These are phyloP conservation scores for Caenorhabditis japonica DNA, from an alignment of 2,888 invertebrate genomes.

Conservation along the genomic window DNA sequence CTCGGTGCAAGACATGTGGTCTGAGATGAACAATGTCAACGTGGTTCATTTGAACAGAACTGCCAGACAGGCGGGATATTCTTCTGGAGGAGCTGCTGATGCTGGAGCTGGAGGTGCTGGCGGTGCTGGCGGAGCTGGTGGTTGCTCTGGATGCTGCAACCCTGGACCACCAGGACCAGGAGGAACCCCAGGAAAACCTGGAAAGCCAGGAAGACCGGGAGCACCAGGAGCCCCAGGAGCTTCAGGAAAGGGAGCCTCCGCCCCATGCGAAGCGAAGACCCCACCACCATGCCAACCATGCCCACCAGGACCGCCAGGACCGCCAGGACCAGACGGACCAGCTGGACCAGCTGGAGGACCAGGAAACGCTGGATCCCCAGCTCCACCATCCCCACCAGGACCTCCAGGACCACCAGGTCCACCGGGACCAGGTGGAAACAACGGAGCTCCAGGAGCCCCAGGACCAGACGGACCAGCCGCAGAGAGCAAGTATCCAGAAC, in stretches of 20 bases:
- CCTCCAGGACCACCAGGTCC: constrained; percentile 59
- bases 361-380: constrained; percentile 50
- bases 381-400: constrained; percentile 63
- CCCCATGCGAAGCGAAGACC: constrained; percentile 43
- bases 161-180: constrained; percentile 51
- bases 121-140: constrained; percentile 16
- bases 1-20: constrained; percentile 53
- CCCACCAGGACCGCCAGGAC: constrained; percentile 62
- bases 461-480: constrained; percentile 47
- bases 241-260: constrained; percentile 54
- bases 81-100: constrained; percentile 33
- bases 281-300: constrained; percentile 55
- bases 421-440: constrained; percentile 52
- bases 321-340: constrained; percentile 60
- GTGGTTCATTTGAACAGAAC: constrained; percentile 40
- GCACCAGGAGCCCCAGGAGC: constrained; percentile 63
- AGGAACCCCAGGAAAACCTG: constrained; percentile 52
- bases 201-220: constrained; percentile 59
- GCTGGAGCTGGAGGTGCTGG: constrained; percentile 21
- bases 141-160: constrained; percentile 56
- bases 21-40: constrained; percentile 39
- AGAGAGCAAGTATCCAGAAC: constrained; percentile 44
- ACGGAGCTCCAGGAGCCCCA: constrained; percentile 45
- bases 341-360: constrained; percentile 53
- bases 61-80: constrained; percentile 41